phyloP scores from a whole-genome alignment of 2,888 invertebrate genomes.

The Tanytarsus gracilentus region DNA sequence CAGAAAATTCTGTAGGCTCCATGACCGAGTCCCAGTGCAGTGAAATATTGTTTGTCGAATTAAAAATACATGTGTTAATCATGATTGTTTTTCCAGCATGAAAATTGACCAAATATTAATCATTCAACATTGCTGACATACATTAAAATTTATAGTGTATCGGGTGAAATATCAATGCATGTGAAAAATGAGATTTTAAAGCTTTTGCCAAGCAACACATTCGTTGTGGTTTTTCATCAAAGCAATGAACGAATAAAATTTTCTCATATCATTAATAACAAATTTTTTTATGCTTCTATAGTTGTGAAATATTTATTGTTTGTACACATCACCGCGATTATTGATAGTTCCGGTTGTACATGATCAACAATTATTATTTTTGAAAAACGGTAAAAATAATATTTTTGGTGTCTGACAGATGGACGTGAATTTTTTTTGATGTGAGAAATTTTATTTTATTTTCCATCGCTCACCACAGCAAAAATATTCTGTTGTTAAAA shows the following conservation, averaged over 20 bases:
- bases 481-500: too few relatives aligned
- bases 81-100: not conserved
- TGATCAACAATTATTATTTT: not conserved
- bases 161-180: too few relatives aligned
- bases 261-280: constrained; percentile 3
- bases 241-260: not conserved
- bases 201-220: too few relatives aligned
- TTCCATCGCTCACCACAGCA: too few relatives aligned
- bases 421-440: too few relatives aligned
- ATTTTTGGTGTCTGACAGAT: constrained; percentile 1
- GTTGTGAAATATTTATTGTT: not conserved
- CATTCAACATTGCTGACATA: not conserved
- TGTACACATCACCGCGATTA: too few relatives aligned
- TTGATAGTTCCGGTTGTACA: constrained; percentile 8
- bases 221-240: not conserved
- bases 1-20: too few relatives aligned
- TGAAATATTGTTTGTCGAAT: not conserved
- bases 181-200: too few relatives aligned
- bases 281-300: not conserved
- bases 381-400: not conserved
- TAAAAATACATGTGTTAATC: constrained; percentile 12
- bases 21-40: too few relatives aligned
- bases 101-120: constrained; percentile 14
- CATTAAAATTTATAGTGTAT: not conserved
- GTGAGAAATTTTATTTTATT: constrained; percentile 8